phyloP scores from a whole-genome alignment of 2,797 vertebrate species.

The Girardinus metallicus region DNA sequence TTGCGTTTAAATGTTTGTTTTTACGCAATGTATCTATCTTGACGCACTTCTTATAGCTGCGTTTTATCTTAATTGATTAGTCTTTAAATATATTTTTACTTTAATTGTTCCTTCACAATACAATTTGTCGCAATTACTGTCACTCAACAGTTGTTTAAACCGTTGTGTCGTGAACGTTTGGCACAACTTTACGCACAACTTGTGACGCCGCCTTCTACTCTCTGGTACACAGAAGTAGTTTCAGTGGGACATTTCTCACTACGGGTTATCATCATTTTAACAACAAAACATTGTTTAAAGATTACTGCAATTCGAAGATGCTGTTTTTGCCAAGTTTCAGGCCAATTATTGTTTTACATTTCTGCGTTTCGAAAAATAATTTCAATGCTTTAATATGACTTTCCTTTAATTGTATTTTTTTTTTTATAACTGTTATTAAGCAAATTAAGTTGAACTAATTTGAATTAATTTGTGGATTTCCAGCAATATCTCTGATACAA shows the following conservation, averaged over 20 bases:
- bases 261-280: not conserved
- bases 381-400: not conserved
- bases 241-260: not conserved
- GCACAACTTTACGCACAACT: conserved; percentile 5
- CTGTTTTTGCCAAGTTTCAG: not conserved
- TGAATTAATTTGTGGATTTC: not conserved
- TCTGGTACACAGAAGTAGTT: not conserved
- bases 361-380: not conserved
- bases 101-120: not conserved
- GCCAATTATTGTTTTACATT: not conserved
- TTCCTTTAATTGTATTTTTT: not conserved
- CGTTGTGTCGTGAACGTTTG: not conserved
- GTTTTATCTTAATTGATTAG: not conserved
- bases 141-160: not conserved
- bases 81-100: not conserved
- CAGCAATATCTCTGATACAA: not conserved
- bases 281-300: not conserved
- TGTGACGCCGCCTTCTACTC: not conserved
- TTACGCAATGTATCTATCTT: not conserved
- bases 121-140: not conserved
- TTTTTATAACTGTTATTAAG: not conserved
- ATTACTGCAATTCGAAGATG: not conserved
- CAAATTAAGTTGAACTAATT: not conserved
- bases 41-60: not conserved
- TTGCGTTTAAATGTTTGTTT: not conserved